Evolutionary conservation across 2,888 invertebrate species (phyloP).

Genomic region (Beris morrisii): DNA sequence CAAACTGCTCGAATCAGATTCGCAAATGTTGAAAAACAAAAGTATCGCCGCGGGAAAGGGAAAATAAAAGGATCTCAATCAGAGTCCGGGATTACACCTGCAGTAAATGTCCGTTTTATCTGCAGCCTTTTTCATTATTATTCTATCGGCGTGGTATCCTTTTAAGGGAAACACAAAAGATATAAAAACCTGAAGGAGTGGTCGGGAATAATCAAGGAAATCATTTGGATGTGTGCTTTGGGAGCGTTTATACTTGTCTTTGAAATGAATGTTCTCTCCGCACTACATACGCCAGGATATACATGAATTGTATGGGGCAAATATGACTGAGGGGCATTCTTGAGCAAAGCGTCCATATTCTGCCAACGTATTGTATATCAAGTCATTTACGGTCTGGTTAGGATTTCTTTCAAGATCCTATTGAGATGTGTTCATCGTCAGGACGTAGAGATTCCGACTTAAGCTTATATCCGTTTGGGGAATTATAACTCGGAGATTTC

Average conservation of each 20-base stretch:
- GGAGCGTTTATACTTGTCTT: slow-evolving; percentile 19
- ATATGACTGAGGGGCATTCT: neutral
- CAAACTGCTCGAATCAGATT: too few species aligned
- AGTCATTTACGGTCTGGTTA: slow-evolving; percentile 12
- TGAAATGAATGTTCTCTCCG: neutral
- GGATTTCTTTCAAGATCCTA: slow-evolving; percentile 14
- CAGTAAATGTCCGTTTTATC: neutral
- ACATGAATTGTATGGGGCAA: neutral
- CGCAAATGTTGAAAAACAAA: too few species aligned
- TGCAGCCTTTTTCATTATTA: slow-evolving; percentile 19
- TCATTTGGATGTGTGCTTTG: slow-evolving; percentile 22
- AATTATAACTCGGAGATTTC: neutral
- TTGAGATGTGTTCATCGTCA: neutral
- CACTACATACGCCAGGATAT: neutral
- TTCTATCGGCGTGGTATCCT: slow-evolving; percentile 18
- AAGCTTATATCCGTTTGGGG: slow-evolving; percentile 18
- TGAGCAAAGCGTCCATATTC: neutral
- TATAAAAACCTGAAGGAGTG: slow-evolving; percentile 15
- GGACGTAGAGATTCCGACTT: slow-evolving; percentile 6
- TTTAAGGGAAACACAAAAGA: slow-evolving; percentile 23
- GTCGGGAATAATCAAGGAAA: slow-evolving; percentile 24
- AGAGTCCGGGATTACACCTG: too few species aligned
- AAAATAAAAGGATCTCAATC: neutral
- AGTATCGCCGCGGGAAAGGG: too few species aligned
- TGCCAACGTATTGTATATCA: neutral